Evolutionary conservation across 2,797 vertebrate genomes (phyloP), one percentile per base, ranked within the genome.

Genomic region (Lagothrix lagotricha): DNA sequence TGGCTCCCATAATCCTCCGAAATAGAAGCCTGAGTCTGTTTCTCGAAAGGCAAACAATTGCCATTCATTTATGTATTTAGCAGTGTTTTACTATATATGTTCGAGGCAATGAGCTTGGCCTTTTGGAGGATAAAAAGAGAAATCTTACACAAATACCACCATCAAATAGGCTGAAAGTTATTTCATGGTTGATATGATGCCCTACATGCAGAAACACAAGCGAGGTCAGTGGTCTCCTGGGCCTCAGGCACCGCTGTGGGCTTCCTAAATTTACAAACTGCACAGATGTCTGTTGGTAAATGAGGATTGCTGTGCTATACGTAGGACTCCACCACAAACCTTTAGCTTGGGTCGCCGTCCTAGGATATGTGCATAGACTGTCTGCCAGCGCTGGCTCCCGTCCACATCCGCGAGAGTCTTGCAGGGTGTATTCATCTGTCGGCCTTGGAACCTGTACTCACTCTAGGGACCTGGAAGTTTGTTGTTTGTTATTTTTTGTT

Each of bases 91-190:
- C 82, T 72, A 48, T 26, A 5, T 52, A 44, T 73, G 28, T 87
- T 76, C 33, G 70, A 85, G 77, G 22, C 57, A 33, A 11, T 90
- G 89, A 88, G 41, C 82, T 44, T 88, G 75, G 19, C 46, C 79
- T 93, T 39, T 85, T 90, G 22, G 87, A 93, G 46, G 84, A 46
- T 67, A 44, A 72, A 70, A 82, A 88, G 44, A 48, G 13, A 85
- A 94, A 86, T 79, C 24, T 26, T 86, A 58, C 39, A n/a, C 52
- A 89, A 57, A 90, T 84, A 15, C 48, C 82, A 76, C 28, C 44
- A 76, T 94, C 70, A 50, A 36, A 52, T 54, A 93, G 72, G 33
- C 52, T 9, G 30, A 57, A 54, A 72, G 15, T 90, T 48, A 75
- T 67, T 80, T 92, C 26, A 15, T 61, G 33, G 28, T 81, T 91